phyloP scores from a whole-genome alignment of 2,797 vertebrate species.

The Furcifer pardalis region DNA sequence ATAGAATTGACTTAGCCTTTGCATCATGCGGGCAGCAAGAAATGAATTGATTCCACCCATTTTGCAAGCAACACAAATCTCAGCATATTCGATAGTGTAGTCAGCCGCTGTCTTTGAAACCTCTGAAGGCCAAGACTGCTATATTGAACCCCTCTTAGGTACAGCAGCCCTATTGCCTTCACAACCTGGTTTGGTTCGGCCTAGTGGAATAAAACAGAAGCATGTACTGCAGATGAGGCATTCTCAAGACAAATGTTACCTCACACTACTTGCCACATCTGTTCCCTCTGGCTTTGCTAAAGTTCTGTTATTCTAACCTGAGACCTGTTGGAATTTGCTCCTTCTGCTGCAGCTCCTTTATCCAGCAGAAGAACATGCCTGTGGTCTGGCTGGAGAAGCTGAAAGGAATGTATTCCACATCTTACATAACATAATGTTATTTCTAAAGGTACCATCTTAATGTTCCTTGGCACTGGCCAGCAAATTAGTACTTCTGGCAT shows the following conservation, averaged over 20 bases:
- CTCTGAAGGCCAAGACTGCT: no score
- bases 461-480: constrained; percentile 1
- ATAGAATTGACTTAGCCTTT: no score
- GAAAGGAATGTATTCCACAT: not conserved
- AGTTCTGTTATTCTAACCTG: not conserved
- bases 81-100: no score
- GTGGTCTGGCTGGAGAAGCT: not conserved
- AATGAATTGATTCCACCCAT: no score
- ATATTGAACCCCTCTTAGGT: no score
- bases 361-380: not conserved
- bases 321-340: not conserved
- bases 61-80: no score
- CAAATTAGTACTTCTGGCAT: constrained; percentile 3
- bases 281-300: not conserved
- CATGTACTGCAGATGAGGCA: not conserved
- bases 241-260: not conserved
- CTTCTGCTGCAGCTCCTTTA: not conserved
- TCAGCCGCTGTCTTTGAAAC: no score
- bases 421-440: not conserved
- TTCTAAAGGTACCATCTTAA: constrained; percentile 11
- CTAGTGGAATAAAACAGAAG: not conserved
- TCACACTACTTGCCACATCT: not conserved
- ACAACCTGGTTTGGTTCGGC: not conserved
- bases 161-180: no score
- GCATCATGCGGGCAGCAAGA: no score